A percentile compares a stretch with the other conserved stretches of the same genome.
These are phyloP conservation scores for Plecturocebus donacophilus DNA, from an alignment of 2,113 vertebrate genomes.

Conservation along the genomic window DNA sequence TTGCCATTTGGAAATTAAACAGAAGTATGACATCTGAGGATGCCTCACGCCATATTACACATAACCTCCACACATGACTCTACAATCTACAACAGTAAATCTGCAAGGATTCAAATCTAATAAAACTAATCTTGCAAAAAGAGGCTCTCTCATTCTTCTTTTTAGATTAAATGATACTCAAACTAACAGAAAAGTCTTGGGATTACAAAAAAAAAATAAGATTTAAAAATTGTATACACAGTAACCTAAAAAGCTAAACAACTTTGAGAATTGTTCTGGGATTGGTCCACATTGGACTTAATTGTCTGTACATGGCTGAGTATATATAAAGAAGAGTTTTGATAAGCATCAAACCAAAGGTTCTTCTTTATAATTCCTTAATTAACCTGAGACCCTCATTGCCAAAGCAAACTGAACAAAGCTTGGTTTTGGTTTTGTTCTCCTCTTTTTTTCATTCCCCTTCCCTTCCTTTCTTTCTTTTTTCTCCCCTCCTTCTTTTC, in stretches of 20 bases:
- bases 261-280: background rate
- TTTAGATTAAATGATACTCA: background rate
- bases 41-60: fast-evolving
- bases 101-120: background rate
- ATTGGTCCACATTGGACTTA: background rate
- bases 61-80: fast-evolving
- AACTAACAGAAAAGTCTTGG: background rate
- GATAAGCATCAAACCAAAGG: background rate
- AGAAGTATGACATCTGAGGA: background rate
- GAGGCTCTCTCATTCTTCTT: background rate
- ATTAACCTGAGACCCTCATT: background rate
- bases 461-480: no score
- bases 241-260: background rate
- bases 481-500: no score
- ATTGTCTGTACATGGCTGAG: background rate
- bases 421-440: background rate
- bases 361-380: background rate
- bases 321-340: background rate
- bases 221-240: background rate
- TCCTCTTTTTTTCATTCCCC: background rate
- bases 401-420: background rate
- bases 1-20: background rate
- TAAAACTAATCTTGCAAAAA: fast-evolving
- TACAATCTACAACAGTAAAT: fast-evolving
- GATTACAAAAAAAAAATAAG: background rate